phyloP scores from a whole-genome alignment of 2,797 vertebrate genomes.

The Scarus forsteni region DNA sequence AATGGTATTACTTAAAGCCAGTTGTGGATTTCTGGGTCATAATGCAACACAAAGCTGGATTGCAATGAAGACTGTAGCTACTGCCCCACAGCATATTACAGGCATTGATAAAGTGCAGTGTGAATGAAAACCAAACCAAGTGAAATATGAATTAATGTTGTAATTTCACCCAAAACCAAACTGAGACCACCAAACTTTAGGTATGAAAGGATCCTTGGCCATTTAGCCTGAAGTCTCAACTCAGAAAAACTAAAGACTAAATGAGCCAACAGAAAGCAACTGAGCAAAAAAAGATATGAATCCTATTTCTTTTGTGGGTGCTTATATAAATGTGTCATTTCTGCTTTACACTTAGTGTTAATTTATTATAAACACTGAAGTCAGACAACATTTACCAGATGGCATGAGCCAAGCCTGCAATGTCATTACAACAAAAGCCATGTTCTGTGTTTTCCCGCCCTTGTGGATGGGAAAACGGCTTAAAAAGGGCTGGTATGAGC shows the following conservation, averaged over 20 bases:
- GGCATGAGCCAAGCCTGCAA: neutral
- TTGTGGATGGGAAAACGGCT: neutral
- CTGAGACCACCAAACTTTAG: no score
- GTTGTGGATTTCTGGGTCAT: no score
- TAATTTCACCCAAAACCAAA: no score
- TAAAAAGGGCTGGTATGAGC: neutral
- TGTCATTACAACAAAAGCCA: slow-evolving; percentile 24
- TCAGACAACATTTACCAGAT: slow-evolving; percentile 16
- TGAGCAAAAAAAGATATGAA: neutral
- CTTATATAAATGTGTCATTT: neutral
- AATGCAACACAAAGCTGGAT: no score
- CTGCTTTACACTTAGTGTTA: neutral
- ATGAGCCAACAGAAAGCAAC: neutral
- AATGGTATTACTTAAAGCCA: no score
- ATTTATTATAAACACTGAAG: slow-evolving; percentile 1
- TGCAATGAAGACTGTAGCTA: no score
- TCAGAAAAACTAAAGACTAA: neutral
- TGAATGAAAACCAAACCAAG: no score
- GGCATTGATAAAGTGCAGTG: no score
- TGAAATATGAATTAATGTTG: no score
- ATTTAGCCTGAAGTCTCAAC: no score
- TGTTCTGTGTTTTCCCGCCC: slow-evolving; percentile 16
- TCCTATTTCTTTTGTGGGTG: neutral
- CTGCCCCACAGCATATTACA: no score
- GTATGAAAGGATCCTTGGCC: no score